These are phyloP conservation scores for Caradrina kadenii DNA, from an alignment of 2,888 invertebrate species.

Conservation along the genomic window DNA sequence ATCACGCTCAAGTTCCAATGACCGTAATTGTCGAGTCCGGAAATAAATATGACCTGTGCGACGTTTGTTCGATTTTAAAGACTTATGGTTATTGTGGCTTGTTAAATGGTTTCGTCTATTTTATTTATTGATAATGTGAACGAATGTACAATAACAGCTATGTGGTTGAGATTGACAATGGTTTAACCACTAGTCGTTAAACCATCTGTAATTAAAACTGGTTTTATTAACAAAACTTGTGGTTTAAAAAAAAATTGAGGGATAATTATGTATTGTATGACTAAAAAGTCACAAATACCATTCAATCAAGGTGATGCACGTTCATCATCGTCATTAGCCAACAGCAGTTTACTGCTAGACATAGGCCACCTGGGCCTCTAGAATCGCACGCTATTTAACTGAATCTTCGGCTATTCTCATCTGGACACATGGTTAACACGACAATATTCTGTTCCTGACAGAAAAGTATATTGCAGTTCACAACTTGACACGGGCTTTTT, in stretches of 20 bases:
- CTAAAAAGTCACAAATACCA: neutral
- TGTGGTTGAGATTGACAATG: slow-evolving; percentile 14
- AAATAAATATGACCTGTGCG: slow-evolving; percentile 75
- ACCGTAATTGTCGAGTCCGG: slow-evolving; percentile 82
- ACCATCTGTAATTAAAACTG: no score
- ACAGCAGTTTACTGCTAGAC: neutral
- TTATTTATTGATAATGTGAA: slow-evolving; percentile 22
- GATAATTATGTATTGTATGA: neutral
- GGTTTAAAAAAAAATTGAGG: neutral
- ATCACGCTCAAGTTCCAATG: slow-evolving; percentile 85
- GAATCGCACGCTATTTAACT: neutral
- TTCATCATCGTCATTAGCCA: neutral
- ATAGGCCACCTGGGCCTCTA: neutral
- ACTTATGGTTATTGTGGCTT: slow-evolving; percentile 20
- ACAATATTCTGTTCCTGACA: no score
- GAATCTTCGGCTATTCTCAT: neutral
- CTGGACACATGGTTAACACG: neutral
- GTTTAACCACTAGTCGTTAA: no score
- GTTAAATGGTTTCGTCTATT: slow-evolving; percentile 42
- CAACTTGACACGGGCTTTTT: neutral
- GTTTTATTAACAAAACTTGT: slow-evolving; percentile 9
- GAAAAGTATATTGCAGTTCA: neutral
- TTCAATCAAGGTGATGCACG: neutral
- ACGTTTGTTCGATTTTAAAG: slow-evolving; percentile 69
- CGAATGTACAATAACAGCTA: slow-evolving; percentile 6